Evolutionary conservation across 2,113 vertebrate genomes (phyloP).

Genomic region (Albula goreensis): DNA sequence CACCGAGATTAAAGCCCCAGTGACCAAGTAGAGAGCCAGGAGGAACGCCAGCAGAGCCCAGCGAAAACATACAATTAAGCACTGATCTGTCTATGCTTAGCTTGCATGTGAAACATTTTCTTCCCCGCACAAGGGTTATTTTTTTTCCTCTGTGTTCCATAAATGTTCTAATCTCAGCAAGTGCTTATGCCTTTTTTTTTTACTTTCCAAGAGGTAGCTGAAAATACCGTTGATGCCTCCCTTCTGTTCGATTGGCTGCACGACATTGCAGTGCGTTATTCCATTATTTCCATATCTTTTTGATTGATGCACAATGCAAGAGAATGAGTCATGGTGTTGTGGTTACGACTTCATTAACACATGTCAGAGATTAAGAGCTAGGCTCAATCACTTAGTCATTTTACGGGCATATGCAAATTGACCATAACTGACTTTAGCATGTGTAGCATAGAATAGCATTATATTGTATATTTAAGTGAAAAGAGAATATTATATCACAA

Average conservation of each 20-base stretch:
- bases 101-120: background rate
- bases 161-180: background rate
- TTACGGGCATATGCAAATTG: no score
- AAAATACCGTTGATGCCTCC: background rate
- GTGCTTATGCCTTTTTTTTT: background rate
- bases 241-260: background rate
- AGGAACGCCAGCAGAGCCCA: slow-evolving; percentile 43
- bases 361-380: background rate
- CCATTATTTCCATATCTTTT: background rate
- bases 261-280: background rate
- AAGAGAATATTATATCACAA: no score
- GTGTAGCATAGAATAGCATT: no score
- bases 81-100: slow-evolving; percentile 24
- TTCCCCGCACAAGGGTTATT: background rate
- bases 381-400: no score
- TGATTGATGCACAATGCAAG: background rate
- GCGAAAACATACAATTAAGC: slow-evolving; percentile 37
- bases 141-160: slow-evolving; percentile 5
- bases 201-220: background rate
- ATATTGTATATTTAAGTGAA: no score
- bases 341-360: background rate
- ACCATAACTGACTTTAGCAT: no score
- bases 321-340: background rate
- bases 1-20: slow-evolving; percentile 64
- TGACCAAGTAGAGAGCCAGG: slow-evolving; percentile 49